Evolutionary conservation across 1,140 invertebrate species (phyloP).

Genomic region (Drosophila pseudoobscura): DNA sequence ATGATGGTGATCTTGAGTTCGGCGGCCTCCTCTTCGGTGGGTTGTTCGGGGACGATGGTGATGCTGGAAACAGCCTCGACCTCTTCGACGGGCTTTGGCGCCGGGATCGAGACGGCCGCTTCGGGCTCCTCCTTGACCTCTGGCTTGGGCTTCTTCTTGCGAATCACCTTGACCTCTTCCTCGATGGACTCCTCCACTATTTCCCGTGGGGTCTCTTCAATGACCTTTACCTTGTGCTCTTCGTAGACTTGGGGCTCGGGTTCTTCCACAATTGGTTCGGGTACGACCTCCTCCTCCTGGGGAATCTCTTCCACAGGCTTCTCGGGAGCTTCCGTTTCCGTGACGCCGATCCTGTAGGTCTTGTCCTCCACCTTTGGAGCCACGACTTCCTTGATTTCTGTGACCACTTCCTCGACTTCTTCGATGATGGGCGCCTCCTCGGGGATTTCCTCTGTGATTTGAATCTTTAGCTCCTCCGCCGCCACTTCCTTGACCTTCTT

Average conservation of each 20-base stretch:
- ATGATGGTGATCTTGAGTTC: conserved; percentile 71
- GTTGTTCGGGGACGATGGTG: conserved; percentile 68
- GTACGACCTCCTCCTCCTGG: conserved; percentile 14
- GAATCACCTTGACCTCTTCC: conserved; percentile 63
- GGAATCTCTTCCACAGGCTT: conserved; percentile 29
- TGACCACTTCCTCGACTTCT: conserved; percentile 50
- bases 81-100: conserved; percentile 60
- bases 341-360: conserved; percentile 56
- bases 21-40: conserved; percentile 69
- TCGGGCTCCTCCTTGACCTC: conserved; percentile 63
- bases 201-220: conserved; percentile 69
- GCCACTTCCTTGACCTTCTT: conserved; percentile 67
- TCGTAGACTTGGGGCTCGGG: conserved; percentile 51
- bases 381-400: conserved; percentile 29
- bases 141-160: conserved; percentile 71
- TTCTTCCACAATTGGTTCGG: conserved; percentile 48
- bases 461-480: conserved; percentile 65
- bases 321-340: conserved; percentile 46
- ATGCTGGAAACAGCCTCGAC: conserved; percentile 58
- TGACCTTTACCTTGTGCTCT: conserved; percentile 67
- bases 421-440: conserved; percentile 53
- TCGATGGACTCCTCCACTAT: conserved; percentile 63
- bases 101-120: conserved; percentile 49
- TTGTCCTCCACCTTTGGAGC: conserved; percentile 45
- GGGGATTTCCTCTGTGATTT: conserved; percentile 58